phyloP scores from a whole-genome alignment of 2,113 vertebrate genomes.

The Polyodon spathula region DNA sequence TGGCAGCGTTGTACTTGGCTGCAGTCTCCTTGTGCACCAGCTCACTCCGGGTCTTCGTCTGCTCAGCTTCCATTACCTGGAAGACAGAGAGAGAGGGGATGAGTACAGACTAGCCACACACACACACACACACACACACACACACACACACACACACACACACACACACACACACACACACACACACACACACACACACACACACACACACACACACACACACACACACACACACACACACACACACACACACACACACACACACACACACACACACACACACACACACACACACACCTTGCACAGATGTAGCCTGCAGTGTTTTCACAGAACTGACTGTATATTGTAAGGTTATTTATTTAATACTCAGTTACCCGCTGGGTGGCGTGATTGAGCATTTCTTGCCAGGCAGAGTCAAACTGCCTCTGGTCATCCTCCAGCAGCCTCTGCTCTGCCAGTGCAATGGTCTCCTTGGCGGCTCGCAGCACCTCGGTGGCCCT shows the following conservation, averaged over 20 bases:
- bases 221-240: no score
- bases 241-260: no score
- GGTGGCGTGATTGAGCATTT: constrained; percentile 96
- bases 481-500: constrained; percentile 84
- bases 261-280: no score
- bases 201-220: no score
- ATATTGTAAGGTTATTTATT: no score
- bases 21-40: constrained; percentile 87
- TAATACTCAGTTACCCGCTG: constrained; percentile 63
- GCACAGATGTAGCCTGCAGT: no score
- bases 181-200: no score
- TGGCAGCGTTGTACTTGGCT: constrained; percentile 80
- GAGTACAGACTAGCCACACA: neutral
- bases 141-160: no score
- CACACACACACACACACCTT: no score
- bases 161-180: no score
- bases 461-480: constrained; percentile 92
- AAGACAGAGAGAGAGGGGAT: constrained; percentile 17
- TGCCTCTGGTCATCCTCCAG: constrained; percentile 88
- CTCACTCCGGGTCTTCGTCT: constrained; percentile 84
- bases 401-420: constrained; percentile 96
- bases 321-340: no score
- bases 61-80: constrained; percentile 94
- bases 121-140: no score
- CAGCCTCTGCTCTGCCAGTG: constrained; percentile 82